A percentile compares a stretch with the other conserved stretches of the same genome.
Evolutionary conservation across 2,797 vertebrate genomes (phyloP).

Genomic region (Neosilurus mollespiculum): DNA sequence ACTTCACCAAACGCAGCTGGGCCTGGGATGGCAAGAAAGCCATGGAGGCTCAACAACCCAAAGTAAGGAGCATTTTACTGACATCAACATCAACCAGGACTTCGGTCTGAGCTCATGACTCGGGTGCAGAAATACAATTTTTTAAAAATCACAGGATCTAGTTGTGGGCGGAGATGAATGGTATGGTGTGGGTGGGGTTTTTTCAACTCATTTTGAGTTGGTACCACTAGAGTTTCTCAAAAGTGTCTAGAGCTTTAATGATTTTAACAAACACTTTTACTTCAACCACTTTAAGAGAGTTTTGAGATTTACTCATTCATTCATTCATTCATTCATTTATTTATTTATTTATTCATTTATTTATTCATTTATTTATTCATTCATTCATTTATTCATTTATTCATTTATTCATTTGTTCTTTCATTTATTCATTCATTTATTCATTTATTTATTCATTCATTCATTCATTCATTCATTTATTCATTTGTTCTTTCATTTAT

Average conservation of each 20-base stretch:
- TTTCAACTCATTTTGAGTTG: background rate
- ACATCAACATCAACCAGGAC: background rate
- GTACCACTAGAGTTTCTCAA: background rate
- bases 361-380: too few relatives aligned
- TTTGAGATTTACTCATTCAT: too few relatives aligned
- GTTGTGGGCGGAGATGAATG: background rate
- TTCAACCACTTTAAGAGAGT: background rate
- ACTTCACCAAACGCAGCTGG: constrained; percentile 98
- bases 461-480: too few relatives aligned
- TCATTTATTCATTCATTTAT: too few relatives aligned
- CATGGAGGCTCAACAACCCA: constrained; percentile 89
- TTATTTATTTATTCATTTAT: too few relatives aligned
- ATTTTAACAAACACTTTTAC: background rate
- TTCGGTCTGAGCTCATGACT: background rate
- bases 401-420: too few relatives aligned
- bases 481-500: too few relatives aligned
- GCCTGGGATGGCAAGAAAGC: constrained; percentile 98
- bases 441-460: too few relatives aligned
- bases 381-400: too few relatives aligned
- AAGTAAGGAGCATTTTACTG: constrained; percentile 71
- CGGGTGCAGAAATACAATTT: background rate
- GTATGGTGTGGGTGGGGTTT: background rate
- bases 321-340: too few relatives aligned
- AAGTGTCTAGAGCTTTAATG: background rate
- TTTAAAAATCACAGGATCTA: background rate